These are phyloP conservation scores for Phania funesta DNA, from an alignment of 2,888 invertebrate genomes.

Conservation along the genomic window DNA sequence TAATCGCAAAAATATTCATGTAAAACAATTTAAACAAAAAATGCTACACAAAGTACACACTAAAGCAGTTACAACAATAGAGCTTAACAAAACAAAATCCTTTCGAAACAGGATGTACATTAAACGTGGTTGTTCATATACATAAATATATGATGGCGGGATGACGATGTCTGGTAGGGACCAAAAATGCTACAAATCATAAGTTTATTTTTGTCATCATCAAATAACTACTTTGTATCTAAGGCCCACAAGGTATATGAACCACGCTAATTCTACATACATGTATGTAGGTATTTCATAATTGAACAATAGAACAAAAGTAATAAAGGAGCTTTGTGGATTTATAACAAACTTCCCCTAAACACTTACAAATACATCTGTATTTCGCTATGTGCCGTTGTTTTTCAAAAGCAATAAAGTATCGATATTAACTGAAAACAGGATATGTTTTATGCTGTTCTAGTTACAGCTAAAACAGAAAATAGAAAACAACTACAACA, in stretches of 20 bases:
- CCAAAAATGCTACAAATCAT: too few relatives aligned
- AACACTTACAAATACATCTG: not conserved
- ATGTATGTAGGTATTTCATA: not conserved
- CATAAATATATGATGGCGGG: too few relatives aligned
- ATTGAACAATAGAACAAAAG: not conserved
- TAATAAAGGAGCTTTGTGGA: too few relatives aligned
- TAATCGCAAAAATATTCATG: conserved; percentile 29
- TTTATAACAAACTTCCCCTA: not conserved
- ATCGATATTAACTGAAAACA: conserved; percentile 43
- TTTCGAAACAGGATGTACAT: conserved; percentile 41
- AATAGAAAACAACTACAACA: not conserved
- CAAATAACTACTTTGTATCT: too few relatives aligned
- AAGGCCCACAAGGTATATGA: too few relatives aligned
- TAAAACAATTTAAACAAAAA: conserved; percentile 31
- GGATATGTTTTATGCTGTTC: conserved; percentile 31
- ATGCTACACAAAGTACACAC: too few relatives aligned
- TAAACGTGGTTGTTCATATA: conserved; percentile 5
- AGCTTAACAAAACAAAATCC: conserved; percentile 52
- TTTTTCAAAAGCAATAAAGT: conserved; percentile 32
- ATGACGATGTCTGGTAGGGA: too few relatives aligned
- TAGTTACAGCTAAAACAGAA: conserved; percentile 3
- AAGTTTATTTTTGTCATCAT: too few relatives aligned
- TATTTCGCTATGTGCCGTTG: not conserved
- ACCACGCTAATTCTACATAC: not conserved
- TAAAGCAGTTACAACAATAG: conserved; percentile 30